Evolutionary conservation across 2,797 vertebrate species (phyloP).

Genomic region (Cynodonichthys magdalenae): DNA sequence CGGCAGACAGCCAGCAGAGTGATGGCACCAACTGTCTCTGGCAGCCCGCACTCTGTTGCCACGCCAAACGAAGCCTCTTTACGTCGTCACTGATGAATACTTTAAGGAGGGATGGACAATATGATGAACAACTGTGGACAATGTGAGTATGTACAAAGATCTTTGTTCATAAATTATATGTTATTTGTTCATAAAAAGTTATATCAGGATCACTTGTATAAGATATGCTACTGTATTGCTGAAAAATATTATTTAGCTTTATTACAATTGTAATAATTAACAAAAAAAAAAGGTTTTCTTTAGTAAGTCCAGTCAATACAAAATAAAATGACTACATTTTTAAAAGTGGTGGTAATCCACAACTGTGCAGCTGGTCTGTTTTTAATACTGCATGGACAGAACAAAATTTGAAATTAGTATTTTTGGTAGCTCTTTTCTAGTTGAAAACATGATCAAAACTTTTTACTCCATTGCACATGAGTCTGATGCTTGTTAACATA

Average conservation of each 20-base stretch:
- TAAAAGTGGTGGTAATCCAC: no score
- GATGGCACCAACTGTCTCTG: conserved; percentile 78
- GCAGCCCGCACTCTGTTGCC: conserved; percentile 57
- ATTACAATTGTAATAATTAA: no score
- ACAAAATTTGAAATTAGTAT: not conserved
- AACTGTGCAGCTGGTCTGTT: no score
- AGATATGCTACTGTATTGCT: no score
- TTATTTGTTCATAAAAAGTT: not conserved
- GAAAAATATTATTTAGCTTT: no score
- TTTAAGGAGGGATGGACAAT: not conserved
- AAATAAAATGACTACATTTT: no score
- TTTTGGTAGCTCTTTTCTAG: no score
- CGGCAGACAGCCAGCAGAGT: conserved; percentile 72
- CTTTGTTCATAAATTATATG: not conserved
- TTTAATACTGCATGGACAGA: no score
- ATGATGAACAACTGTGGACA: not conserved
- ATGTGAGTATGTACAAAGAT: not conserved
- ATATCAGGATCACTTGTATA: no score
- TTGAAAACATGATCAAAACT: not conserved
- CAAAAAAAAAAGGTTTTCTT: no score
- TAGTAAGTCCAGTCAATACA: not conserved
- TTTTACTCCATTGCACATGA: not conserved
- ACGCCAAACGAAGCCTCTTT: conserved; percentile 29
- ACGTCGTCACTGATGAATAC: conserved; percentile 16
- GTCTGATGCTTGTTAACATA: not conserved